These are phyloP conservation scores for Oopsacas minuta DNA, from an alignment of 37 sponge, comb jelly and placozoan genomes.

Conservation along the genomic window DNA sequence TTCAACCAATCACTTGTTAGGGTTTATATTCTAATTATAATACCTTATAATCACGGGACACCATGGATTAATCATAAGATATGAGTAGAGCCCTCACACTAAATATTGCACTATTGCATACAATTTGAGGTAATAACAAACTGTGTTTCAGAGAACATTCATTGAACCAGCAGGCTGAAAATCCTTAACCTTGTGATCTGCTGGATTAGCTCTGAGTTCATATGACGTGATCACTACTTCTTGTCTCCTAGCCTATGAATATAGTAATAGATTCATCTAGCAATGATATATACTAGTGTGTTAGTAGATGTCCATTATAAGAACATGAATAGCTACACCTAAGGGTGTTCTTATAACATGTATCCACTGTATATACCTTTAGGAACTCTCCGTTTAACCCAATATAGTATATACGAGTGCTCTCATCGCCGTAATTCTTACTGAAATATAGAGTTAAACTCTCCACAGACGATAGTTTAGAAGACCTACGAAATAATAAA, in stretches of 20 bases:
- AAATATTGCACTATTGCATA: no score
- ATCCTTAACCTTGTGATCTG: constrained; percentile 57
- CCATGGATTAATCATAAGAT: no score
- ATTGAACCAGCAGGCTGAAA: no score
- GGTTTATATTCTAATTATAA: no score
- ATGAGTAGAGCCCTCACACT: no score
- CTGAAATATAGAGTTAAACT: constrained; percentile 68
- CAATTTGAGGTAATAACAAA: neutral
- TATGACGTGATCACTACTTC: constrained; percentile 64
- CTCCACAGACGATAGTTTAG: constrained; percentile 59
- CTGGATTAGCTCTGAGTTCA: constrained; percentile 68
- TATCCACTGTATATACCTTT: no score
- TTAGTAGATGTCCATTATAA: no score
- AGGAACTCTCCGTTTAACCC: constrained; percentile 78
- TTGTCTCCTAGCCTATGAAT: constrained; percentile 42
- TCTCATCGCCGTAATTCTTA: constrained; percentile 79
- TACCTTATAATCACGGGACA: no score
- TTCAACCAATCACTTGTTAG: constrained; percentile 2
- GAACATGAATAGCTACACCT: no score
- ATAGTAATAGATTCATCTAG: neutral
- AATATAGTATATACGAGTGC: constrained; percentile 78
- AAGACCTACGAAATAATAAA: constrained; percentile 27
- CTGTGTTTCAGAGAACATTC: no score
- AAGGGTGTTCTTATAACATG: no score
- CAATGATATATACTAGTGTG: no score